phyloP scores from a whole-genome alignment of 2,888 invertebrate genomes.

The Mamestra brassicae region DNA sequence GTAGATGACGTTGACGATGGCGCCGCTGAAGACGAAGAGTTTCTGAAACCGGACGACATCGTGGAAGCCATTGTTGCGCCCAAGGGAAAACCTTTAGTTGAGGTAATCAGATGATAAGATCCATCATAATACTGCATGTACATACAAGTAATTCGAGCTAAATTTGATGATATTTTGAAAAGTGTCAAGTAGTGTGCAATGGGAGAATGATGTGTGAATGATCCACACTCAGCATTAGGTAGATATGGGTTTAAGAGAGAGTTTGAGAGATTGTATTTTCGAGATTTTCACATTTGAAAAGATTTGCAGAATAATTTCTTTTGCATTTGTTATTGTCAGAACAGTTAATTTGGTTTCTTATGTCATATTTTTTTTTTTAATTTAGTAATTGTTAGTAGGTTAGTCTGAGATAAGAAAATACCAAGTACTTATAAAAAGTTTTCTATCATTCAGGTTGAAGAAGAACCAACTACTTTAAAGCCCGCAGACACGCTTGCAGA shows the following conservation, averaged over 20 bases:
- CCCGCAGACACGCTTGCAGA: constrained; percentile 84
- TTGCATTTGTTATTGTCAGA: not conserved
- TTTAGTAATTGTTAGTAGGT: too few relatives aligned
- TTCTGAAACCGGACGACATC: constrained; percentile 78
- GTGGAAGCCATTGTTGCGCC: constrained; percentile 81
- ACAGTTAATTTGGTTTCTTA: not conserved
- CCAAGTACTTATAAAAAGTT: not conserved
- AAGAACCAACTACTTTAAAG: constrained; percentile 77
- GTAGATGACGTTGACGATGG: constrained; percentile 70
- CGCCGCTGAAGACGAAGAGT: constrained; percentile 74
- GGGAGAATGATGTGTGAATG: too few relatives aligned
- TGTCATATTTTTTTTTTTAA: too few relatives aligned
- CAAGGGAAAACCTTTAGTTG: constrained; percentile 85
- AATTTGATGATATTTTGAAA: not conserved
- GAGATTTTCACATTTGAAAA: not conserved
- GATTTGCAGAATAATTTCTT: not conserved
- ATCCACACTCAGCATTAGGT: too few relatives aligned
- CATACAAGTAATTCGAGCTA: too few relatives aligned
- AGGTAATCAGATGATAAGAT: constrained; percentile 75
- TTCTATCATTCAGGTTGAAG: constrained; percentile 77
- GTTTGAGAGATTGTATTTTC: not conserved
- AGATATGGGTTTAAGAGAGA: not conserved
- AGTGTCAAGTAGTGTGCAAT: too few relatives aligned
- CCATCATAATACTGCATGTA: too few relatives aligned
- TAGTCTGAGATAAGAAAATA: too few relatives aligned